Base-by-base conservation (phyloP, 2,797 vertebrate species). In the Adelosebastes latens region DNA sequence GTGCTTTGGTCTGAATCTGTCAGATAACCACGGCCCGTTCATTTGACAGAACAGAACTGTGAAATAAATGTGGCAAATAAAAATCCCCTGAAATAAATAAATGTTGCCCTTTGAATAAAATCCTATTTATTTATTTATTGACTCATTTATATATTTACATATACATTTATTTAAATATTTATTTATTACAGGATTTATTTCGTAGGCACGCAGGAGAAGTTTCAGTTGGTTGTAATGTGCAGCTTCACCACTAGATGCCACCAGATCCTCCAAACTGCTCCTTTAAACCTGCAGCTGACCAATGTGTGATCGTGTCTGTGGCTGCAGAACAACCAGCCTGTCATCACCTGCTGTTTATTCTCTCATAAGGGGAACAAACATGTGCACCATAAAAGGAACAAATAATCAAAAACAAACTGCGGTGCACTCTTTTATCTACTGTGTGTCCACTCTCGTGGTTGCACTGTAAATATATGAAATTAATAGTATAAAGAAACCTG, bases 341-440 rank as follows among this genome's bases (percentile, higher is more conserved):
- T 3, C 56, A 29, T 16, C 49, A 11, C 18, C 64, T 56, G 58
- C 61, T 52, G 25, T 29, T 4, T 29, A 5, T 39, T 4, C 12
- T 39, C 36, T 39, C 12, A 39, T 39, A 14, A 39, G 36, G 36
- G 36, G 13, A 39, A 39, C 36, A 0, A 39, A 39, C 36, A 2
- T 39, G 36, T 6, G 36, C 36, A 0, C 36, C 12, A 14, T 39
- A 42, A 20, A 69, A 27, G 22, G 14, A 24, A 24, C 36, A 27
- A 55, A 71, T 18, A 3, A 70, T 64, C 14, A 65, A 39, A 81
- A 34, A 60, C 65, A 85, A 73, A 62, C 42, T 22, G 22, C 4
- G 53, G 24, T n/a, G 36, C 24, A 11, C 22, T 24, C 22, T 67
- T 59, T 75, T 1, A 71, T 72, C 59, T 18, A 8, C 20, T 59